Percentiles rank a stretch among this genome's conserved stretches.
Conservation (phyloP, 1,140 invertebrate species). For the Aradophagus sp. region DNA sequence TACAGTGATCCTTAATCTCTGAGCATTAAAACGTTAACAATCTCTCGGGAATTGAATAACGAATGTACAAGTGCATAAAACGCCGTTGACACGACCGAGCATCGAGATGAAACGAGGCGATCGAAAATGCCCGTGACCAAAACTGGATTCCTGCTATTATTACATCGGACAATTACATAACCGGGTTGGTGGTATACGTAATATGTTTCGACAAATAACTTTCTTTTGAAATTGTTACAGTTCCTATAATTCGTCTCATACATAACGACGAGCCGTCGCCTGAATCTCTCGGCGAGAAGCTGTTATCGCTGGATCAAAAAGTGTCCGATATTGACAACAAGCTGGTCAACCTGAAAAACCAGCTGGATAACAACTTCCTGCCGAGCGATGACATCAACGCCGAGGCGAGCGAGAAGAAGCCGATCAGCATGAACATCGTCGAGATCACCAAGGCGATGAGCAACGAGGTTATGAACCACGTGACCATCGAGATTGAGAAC, state of each 20-base stretch:
- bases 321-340: constrained; percentile 87
- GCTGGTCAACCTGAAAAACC: constrained; percentile 84
- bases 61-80: too few species aligned
- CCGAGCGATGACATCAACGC: constrained; percentile 87
- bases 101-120: too few species aligned
- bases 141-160: constrained; percentile 31
- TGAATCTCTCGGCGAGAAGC: constrained; percentile 65
- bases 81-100: too few species aligned
- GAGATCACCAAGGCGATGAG: constrained; percentile 87
- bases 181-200: constrained; percentile 17
- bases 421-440: constrained; percentile 84
- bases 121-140: constrained; percentile 7
- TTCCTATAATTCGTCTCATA: constrained; percentile 66
- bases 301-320: constrained; percentile 85
- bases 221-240: constrained; percentile 56
- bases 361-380: constrained; percentile 87
- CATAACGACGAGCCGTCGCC: constrained; percentile 63
- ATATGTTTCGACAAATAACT: constrained; percentile 36
- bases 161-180: constrained; percentile 32
- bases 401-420: constrained; percentile 89
- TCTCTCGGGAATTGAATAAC: too few species aligned
- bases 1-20: too few species aligned
- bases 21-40: too few species aligned
- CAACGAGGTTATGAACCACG: constrained; percentile 83
- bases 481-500: constrained; percentile 84